These are phyloP conservation scores for Sturnus vulgaris DNA, from an alignment of 2,113 vertebrate species.

Conservation along the genomic window DNA sequence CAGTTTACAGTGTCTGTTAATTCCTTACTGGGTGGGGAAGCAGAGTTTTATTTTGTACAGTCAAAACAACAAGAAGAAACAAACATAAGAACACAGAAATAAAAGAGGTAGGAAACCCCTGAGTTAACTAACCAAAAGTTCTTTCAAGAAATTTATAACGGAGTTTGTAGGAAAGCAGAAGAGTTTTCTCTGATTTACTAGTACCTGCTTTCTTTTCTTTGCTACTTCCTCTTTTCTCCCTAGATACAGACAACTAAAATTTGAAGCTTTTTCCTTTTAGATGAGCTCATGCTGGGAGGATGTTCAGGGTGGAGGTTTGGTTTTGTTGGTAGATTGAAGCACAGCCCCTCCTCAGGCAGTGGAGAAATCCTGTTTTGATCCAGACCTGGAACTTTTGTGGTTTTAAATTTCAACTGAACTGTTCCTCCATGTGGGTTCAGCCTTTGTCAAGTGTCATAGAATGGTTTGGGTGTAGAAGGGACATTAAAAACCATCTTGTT, in stretches of 20 bases:
- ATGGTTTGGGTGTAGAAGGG: neutral
- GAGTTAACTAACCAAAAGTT: neutral
- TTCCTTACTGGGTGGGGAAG: neutral
- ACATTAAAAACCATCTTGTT: neutral
- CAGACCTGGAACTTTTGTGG: neutral
- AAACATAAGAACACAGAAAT: neutral
- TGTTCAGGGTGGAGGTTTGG: neutral
- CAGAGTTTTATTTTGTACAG: neutral
- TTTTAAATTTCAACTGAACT: neutral
- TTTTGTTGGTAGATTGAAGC: neutral
- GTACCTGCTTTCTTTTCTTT: neutral
- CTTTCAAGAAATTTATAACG: neutral
- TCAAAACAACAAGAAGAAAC: neutral
- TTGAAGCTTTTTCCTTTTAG: neutral
- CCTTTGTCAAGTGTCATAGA: neutral
- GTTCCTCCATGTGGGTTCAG: fast-evolving
- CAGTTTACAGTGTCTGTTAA: neutral
- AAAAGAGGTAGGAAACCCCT: neutral
- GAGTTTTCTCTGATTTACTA: neutral
- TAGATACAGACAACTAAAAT: neutral
- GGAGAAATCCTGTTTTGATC: neutral
- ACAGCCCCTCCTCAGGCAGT: neutral
- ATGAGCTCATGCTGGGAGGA: neutral
- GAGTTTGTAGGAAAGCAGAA: neutral
- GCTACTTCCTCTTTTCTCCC: neutral